Conservation (phyloP, 2,797 vertebrate species). For the Rallus crepitans region DNA sequence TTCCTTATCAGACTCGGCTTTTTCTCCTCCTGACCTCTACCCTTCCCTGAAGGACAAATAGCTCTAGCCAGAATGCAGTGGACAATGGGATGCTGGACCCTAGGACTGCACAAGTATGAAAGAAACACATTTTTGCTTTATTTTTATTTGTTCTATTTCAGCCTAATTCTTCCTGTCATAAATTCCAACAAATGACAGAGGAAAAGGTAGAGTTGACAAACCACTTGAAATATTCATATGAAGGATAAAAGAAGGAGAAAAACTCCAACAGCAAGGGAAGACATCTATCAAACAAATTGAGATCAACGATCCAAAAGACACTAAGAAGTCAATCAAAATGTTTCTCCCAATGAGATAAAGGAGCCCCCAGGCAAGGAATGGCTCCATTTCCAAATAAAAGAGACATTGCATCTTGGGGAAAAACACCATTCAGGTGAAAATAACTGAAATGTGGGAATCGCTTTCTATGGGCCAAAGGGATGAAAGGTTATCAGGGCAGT, state of each 20-base stretch:
- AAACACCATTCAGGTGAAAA: background rate
- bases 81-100: background rate
- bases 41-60: constrained; percentile 6
- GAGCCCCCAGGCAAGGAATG: background rate
- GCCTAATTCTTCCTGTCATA: background rate
- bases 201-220: background rate
- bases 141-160: background rate
- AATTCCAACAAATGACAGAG: background rate
- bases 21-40: background rate
- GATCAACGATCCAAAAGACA: background rate
- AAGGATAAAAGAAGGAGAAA: background rate
- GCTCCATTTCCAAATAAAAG: background rate
- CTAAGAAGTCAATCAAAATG: background rate
- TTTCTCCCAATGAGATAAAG: background rate
- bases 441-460: background rate
- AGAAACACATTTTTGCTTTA: background rate
- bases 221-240: background rate
- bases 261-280: background rate
- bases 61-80: background rate
- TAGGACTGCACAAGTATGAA: background rate
- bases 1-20: background rate
- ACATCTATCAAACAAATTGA: background rate
- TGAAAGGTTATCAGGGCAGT: background rate
- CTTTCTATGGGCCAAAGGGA: background rate
- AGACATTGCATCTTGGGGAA: background rate